phyloP scores from a whole-genome alignment of 2,888 invertebrate genomes.

The Tinea semifulvella region DNA sequence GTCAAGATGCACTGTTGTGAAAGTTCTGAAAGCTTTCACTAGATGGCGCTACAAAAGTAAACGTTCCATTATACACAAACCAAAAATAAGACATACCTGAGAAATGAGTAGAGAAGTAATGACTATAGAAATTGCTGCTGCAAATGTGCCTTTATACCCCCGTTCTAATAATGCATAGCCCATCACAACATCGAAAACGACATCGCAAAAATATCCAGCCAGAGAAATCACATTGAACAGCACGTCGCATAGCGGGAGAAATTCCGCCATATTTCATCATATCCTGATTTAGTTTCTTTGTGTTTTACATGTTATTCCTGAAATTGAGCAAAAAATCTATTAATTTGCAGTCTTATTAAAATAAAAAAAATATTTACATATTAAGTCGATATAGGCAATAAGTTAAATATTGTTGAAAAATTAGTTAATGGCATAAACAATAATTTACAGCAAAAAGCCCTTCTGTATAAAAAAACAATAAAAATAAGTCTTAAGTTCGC shows the following conservation, averaged over 20 bases:
- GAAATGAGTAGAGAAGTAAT: constrained; percentile 78
- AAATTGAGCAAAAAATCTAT: constrained; percentile 79
- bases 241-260: constrained; percentile 90
- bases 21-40: no score
- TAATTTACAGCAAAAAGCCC: no score
- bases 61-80: not conserved
- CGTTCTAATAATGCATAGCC: constrained; percentile 82
- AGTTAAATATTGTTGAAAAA: no score
- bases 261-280: constrained; percentile 73
- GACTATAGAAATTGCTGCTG: constrained; percentile 75
- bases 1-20: no score
- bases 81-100: constrained; percentile 59
- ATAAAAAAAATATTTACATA: no score
- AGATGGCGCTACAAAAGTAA: not conserved
- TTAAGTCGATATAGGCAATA: no score
- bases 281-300: constrained; percentile 30
- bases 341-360: no score
- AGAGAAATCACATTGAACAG: constrained; percentile 91
- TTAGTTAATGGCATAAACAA: no score
- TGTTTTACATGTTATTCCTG: constrained; percentile 29
- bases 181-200: constrained; percentile 88
- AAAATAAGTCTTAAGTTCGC: no score
- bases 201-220: constrained; percentile 90
- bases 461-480: no score
- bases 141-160: constrained; percentile 71